Percentiles rank a stretch among this genome's conserved stretches.
Evolutionary conservation across 2,797 vertebrate species (phyloP).

Genomic region (Hydrophis major): DNA sequence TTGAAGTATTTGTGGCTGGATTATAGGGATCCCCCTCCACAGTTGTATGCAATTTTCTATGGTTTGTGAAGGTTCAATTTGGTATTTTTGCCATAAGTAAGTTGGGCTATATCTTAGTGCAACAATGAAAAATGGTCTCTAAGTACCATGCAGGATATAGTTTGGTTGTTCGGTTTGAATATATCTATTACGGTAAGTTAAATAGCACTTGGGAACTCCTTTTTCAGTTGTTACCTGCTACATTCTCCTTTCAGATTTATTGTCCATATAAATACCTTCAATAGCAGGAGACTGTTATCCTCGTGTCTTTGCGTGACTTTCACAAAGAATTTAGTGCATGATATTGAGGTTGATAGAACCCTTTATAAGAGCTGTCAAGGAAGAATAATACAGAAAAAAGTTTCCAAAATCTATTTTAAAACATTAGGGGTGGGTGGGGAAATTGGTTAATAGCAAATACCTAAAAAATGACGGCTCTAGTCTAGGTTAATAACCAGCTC

Average conservation of each 20-base stretch:
- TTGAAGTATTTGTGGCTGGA: background rate
- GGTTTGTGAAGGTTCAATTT: background rate
- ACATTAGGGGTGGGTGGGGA: background rate
- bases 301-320: background rate
- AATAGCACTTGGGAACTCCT: background rate
- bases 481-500: background rate
- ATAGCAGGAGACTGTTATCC: background rate
- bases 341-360: background rate
- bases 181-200: background rate
- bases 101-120: background rate
- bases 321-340: background rate
- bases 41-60: background rate
- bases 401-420: background rate
- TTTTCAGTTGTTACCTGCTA: background rate
- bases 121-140: background rate
- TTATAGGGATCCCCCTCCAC: background rate
- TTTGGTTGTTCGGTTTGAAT: background rate
- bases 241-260: background rate
- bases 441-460: background rate
- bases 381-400: background rate
- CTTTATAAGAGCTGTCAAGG: background rate
- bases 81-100: background rate
- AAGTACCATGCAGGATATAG: background rate
- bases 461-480: background rate
- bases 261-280: background rate